These are phyloP conservation scores for Phalacrocorax carbo DNA, from an alignment of 2,113 vertebrate species.

Conservation along the genomic window DNA sequence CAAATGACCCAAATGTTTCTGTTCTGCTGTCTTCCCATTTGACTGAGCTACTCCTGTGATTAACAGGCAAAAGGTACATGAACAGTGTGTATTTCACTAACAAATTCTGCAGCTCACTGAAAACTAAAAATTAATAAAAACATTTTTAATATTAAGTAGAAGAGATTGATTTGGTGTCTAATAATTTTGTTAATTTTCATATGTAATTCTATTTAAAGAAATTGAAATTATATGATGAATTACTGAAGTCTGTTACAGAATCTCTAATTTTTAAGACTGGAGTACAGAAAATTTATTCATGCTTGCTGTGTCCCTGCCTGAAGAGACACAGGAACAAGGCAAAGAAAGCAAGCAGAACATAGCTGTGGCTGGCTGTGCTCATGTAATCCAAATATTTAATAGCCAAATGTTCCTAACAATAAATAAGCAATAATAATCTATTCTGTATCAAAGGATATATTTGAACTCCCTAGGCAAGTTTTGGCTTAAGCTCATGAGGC, in stretches of 20 bases:
- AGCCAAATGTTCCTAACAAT: neutral
- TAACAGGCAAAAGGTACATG: neutral
- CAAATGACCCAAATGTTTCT: neutral
- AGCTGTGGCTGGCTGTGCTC: neutral
- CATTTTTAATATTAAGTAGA: neutral
- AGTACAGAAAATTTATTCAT: neutral
- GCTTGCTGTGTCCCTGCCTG: neutral
- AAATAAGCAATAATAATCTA: neutral
- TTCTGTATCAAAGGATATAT: neutral
- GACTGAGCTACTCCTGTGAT: neutral
- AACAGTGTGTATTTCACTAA: neutral
- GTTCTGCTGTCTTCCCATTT: neutral
- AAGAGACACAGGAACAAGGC: neutral
- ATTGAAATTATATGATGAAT: neutral
- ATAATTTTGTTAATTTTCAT: neutral
- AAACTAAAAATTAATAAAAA: neutral
- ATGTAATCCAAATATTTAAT: slow-evolving; percentile 22
- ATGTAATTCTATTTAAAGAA: neutral
- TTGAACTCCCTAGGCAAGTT: neutral
- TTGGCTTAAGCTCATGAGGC: neutral
- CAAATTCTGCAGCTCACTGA: neutral
- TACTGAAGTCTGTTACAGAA: neutral
- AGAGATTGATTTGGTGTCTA: neutral
- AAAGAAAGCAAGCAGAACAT: neutral
- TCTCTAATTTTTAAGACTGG: neutral